A percentile compares a stretch with the other conserved stretches of the same genome.
phyloP scores from a whole-genome alignment of 2,888 invertebrate genomes.

The Quadriops clusia region DNA sequence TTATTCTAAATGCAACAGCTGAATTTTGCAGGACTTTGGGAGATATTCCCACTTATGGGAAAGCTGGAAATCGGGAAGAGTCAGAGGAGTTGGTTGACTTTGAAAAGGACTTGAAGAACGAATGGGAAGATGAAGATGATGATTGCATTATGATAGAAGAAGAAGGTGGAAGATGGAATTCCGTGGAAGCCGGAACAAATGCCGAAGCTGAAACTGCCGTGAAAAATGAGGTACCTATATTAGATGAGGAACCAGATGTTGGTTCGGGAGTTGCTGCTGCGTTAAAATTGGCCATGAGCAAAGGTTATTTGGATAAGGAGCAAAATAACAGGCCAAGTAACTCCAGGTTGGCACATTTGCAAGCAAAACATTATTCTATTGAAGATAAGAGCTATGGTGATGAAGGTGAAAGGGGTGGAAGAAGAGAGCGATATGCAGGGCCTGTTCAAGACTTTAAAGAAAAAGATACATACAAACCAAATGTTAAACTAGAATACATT shows the following conservation, averaged over 20 bases:
- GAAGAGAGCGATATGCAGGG: conserved; percentile 66
- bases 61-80: conserved; percentile 80
- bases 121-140: conserved; percentile 23
- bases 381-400: conserved; percentile 69
- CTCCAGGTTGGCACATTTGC: conserved; percentile 59
- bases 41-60: conserved; percentile 90
- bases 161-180: conserved; percentile 41
- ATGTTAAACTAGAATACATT: conserved; percentile 91
- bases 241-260: conserved; percentile 88
- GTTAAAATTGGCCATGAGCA: conserved; percentile 78
- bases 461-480: conserved; percentile 80
- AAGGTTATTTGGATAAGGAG: conserved; percentile 85
- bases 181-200: conserved; percentile 36
- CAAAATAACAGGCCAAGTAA: conserved; percentile 60
- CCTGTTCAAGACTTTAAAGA: conserved; percentile 88
- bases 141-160: conserved; percentile 29
- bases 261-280: conserved; percentile 89
- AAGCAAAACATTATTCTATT: conserved; percentile 69
- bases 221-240: conserved; percentile 51
- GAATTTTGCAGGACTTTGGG: conserved; percentile 92
- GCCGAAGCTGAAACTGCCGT: conserved; percentile 21
- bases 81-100: conserved; percentile 48
- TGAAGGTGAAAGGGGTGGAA: conserved; percentile 52
- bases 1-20: conserved; percentile 84
- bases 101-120: conserved; percentile 19